phyloP scores from a whole-genome alignment of 2,888 invertebrate genomes.

The Andrena dorsata region DNA sequence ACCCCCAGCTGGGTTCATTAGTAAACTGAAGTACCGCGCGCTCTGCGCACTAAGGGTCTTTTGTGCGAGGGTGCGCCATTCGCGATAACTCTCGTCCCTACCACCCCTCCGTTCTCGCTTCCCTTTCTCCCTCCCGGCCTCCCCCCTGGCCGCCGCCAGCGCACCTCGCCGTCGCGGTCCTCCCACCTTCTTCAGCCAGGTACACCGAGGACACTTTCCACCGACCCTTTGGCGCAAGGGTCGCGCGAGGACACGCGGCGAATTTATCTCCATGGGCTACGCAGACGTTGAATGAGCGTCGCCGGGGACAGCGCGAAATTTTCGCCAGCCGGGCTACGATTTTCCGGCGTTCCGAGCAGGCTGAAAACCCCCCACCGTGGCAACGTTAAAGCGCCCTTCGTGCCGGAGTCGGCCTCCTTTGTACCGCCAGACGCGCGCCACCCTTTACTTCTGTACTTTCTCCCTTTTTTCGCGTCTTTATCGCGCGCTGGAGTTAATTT shows the following conservation, averaged over 20 bases:
- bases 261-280: slow-evolving; percentile 30
- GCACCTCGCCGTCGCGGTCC: neutral
- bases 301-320: slow-evolving; percentile 18
- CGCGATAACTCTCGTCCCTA: slow-evolving; percentile 68
- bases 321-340: slow-evolving; percentile 40
- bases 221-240: neutral
- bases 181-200: slow-evolving; percentile 46
- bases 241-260: slow-evolving; percentile 14
- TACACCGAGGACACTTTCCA: slow-evolving; percentile 10
- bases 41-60: slow-evolving; percentile 74
- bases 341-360: slow-evolving; percentile 36
- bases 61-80: slow-evolving; percentile 74
- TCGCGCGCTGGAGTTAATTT: slow-evolving; percentile 29
- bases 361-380: slow-evolving; percentile 21
- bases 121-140: slow-evolving; percentile 3
- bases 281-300: slow-evolving; percentile 30
- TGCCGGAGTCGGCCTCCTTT: slow-evolving; percentile 29
- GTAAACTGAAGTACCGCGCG: slow-evolving; percentile 78
- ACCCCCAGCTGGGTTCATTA: slow-evolving; percentile 80
- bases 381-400: slow-evolving; percentile 32
- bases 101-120: slow-evolving; percentile 50
- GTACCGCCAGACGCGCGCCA: slow-evolving; percentile 26
- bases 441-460: neutral
- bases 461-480: neutral
- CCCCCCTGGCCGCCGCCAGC: neutral